Conservation (phyloP, 53 echinoderm and acorn worm species). For the Paelopatides confundens region DNA sequence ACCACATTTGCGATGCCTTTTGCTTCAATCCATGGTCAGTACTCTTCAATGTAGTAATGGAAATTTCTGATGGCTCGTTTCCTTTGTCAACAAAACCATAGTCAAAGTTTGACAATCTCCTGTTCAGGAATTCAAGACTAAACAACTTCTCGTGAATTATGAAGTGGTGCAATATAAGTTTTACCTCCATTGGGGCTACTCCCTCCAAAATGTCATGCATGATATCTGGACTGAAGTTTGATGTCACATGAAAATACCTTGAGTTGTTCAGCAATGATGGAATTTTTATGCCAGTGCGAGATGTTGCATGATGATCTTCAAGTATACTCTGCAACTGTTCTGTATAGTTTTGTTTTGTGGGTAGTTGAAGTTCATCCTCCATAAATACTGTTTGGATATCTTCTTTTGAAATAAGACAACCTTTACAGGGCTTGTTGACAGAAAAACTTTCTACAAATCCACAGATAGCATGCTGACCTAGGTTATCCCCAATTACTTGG, state of each 20-base stretch:
- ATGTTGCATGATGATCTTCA: slow-evolving; percentile 37
- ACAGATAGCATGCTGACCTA: slow-evolving; percentile 49
- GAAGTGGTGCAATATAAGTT: slow-evolving; percentile 27
- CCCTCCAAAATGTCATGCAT: slow-evolving; percentile 75
- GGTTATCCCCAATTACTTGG: slow-evolving; percentile 59
- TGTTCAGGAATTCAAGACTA: slow-evolving; percentile 48
- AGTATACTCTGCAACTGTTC: slow-evolving; percentile 32
- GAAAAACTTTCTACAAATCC: slow-evolving; percentile 56
- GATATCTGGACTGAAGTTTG: slow-evolving; percentile 47
- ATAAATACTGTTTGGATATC: not conserved
- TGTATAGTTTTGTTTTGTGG: slow-evolving; percentile 24
- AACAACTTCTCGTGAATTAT: slow-evolving; percentile 50
- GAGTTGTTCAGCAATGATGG: slow-evolving; percentile 41
- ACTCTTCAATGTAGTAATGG: slow-evolving; percentile 29
- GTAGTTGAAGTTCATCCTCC: slow-evolving; percentile 16
- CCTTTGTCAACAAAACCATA: slow-evolving; percentile 54
- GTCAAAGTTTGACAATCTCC: slow-evolving; percentile 5
- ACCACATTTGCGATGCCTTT: slow-evolving; percentile 74
- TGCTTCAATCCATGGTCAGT: slow-evolving; percentile 48
- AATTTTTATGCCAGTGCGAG: slow-evolving; percentile 51
- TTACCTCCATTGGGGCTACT: slow-evolving; percentile 42
- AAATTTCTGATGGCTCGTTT: slow-evolving; percentile 63
- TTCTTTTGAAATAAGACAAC: not conserved
- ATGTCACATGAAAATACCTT: slow-evolving; percentile 56
- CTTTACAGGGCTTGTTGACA: not conserved